Evolutionary conservation across 2,113 vertebrate genomes (phyloP), one percentile per base, ranked within the genome.

Genomic region (Chaetodon trifascialis): DNA sequence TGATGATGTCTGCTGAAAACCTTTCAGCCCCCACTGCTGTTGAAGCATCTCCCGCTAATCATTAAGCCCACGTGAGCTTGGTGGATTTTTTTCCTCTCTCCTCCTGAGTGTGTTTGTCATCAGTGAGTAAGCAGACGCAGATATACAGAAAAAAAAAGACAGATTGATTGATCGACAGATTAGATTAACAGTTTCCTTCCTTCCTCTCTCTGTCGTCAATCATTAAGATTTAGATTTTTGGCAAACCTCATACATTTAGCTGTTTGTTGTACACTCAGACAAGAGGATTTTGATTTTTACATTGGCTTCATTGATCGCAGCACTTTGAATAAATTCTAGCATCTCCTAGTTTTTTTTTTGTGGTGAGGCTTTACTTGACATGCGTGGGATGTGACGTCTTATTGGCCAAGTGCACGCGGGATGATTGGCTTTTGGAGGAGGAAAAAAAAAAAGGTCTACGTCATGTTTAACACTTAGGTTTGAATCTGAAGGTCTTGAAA

Each of bases 51-150:
- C 40, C 52, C 44, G 65, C 14, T 25, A 23, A 68, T 49, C 17
- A 80, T n/a, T 64, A 51, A 78, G 52, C 30, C 10, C 16, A 49
- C 63, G 49, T 30, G 54, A 47, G 25, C 42, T 49, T 49, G 25
- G 7, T 67, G 36, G 12, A 34, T 34, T 19, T 58, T 44, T 63
- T n/a, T 49, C n/a, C 25, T 44, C 73, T 21, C 55, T 59, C 42
- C 65, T 82, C 42, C n/a, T 47, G 12, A 62, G 54, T 85, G 38
- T 74, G 77, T 30, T 30, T 79, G 62, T 84, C 65, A 85, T 77
- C 63, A n/a, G 11, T 85, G 67, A 84, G 62, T 69, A 86, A 83
- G 38, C 56, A 76, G 19, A 65, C 42, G 36, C 36, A 47, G 19
- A 56, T 17, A 55, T 12, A 60, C 40, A 40, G 38, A 11, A 42